These are phyloP conservation scores for Phallusia fumigata DNA, from an alignment of 23 tunicate genomes.

Conservation along the genomic window DNA sequence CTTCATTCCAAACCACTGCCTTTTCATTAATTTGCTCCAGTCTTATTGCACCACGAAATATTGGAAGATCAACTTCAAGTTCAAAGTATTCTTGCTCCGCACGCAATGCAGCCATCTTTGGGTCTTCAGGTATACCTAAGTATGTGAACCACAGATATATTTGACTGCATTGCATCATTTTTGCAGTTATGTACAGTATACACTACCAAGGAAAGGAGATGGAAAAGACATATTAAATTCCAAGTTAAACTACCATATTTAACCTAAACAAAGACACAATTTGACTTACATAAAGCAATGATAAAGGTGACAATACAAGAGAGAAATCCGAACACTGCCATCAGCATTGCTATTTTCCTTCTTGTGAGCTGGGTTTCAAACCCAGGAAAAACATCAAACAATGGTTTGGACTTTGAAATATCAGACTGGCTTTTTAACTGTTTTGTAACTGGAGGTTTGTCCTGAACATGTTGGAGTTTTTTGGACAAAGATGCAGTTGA, in stretches of 20 bases:
- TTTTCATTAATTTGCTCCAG: background rate
- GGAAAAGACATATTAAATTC: background rate
- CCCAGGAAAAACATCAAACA: no score
- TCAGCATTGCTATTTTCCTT: background rate
- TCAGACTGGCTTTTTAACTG: no score
- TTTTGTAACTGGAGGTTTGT: no score
- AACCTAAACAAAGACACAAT: background rate
- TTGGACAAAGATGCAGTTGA: no score
- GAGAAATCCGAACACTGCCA: background rate
- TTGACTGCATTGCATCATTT: no score
- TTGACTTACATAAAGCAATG: background rate
- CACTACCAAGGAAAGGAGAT: no score
- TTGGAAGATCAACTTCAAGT: background rate
- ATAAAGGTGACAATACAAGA: background rate
- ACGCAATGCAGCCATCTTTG: background rate
- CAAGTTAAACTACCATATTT: background rate
- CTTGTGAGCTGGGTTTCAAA: background rate
- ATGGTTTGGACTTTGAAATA: no score
- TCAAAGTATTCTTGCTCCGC: conserved; percentile 15
- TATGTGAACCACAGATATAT: background rate
- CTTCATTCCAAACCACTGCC: conserved; percentile 1
- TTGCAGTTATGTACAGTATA: no score
- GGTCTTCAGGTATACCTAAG: conserved; percentile 2
- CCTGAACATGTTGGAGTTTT: no score
- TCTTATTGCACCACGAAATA: background rate